Conservation (phyloP, 1,140 invertebrate species). For the Gonioctena quinquepunctata region DNA sequence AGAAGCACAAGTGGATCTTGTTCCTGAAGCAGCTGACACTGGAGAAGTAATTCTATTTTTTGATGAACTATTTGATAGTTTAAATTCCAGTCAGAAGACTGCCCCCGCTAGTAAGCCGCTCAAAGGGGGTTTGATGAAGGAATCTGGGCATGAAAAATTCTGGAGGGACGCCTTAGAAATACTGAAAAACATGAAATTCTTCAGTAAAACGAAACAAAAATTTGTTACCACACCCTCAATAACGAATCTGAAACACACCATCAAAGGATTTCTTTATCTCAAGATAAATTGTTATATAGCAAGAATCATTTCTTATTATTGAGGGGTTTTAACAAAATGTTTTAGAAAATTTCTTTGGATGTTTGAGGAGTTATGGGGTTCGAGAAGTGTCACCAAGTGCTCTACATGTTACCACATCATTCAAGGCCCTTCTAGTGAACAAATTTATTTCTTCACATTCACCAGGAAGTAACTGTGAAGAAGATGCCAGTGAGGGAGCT, state of each 20-base stretch:
- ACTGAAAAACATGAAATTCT: constrained; percentile 40
- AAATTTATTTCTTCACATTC: no score
- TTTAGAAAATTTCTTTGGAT: constrained; percentile 47
- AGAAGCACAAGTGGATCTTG: neutral
- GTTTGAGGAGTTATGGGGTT: constrained; percentile 31
- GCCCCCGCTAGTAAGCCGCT: constrained; percentile 37
- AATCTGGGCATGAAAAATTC: constrained; percentile 37
- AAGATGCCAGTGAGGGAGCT: no score
- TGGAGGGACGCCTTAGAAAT: constrained; percentile 36
- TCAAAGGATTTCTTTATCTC: constrained; percentile 42
- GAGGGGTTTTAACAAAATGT: constrained; percentile 38
- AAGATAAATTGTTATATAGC: neutral
- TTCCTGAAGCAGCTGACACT: constrained; percentile 26
- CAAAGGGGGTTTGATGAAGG: constrained; percentile 37
- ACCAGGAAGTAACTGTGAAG: no score
- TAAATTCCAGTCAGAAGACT: constrained; percentile 36
- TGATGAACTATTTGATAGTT: constrained; percentile 46
- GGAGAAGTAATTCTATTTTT: constrained; percentile 42
- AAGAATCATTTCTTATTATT: constrained; percentile 19
- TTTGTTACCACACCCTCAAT: constrained; percentile 38
- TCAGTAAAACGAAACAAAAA: constrained; percentile 21
- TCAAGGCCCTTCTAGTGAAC: no score
- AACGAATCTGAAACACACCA: constrained; percentile 43
- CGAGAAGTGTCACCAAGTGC: constrained; percentile 2
- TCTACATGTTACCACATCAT: no score